Percentiles rank a stretch among this genome's conserved stretches.
phyloP scores from a whole-genome alignment of 2,797 vertebrate species.

The Sebastolobus altivelis region DNA sequence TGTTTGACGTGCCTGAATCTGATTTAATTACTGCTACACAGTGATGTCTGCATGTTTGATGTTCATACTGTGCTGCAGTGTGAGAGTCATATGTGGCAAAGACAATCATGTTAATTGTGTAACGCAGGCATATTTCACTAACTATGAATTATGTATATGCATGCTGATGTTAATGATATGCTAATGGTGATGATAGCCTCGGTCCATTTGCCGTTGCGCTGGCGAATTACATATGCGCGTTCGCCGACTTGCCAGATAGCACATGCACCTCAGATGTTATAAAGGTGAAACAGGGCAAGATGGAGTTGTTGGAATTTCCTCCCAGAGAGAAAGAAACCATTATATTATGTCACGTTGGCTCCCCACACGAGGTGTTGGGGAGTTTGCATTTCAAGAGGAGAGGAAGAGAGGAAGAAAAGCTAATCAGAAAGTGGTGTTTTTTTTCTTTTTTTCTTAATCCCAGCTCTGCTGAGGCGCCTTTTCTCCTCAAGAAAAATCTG shows the following conservation, averaged over 20 bases:
- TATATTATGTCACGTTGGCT: slow-evolving; percentile 60
- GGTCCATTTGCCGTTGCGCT: slow-evolving; percentile 62
- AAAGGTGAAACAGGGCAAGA: slow-evolving; percentile 45
- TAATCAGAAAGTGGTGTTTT: slow-evolving; percentile 68
- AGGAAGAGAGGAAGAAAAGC: slow-evolving; percentile 54
- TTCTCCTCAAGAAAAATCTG: slow-evolving; percentile 71
- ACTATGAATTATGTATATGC: slow-evolving; percentile 70
- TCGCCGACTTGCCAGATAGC: slow-evolving; percentile 36
- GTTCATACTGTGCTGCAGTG: slow-evolving; percentile 24
- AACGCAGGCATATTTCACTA: slow-evolving; percentile 59
- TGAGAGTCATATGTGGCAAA: slow-evolving; percentile 16
- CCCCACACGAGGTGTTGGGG: slow-evolving; percentile 47
- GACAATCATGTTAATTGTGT: slow-evolving; percentile 60
- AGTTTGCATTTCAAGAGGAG: slow-evolving; percentile 72
- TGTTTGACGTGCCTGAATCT: slow-evolving; percentile 45
- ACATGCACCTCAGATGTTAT: background rate
- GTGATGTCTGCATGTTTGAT: slow-evolving; percentile 37
- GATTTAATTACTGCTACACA: slow-evolving; percentile 37
- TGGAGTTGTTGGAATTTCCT: slow-evolving; percentile 27
- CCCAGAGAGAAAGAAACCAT: slow-evolving; percentile 29
- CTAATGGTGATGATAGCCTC: slow-evolving; percentile 64
- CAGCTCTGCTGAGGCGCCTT: slow-evolving; percentile 75
- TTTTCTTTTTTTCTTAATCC: slow-evolving; percentile 67
- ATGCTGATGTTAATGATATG: slow-evolving; percentile 68
- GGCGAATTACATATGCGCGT: slow-evolving; percentile 44